phyloP scores from a whole-genome alignment of 2,888 invertebrate species.

The Lasius fuliginosus region DNA sequence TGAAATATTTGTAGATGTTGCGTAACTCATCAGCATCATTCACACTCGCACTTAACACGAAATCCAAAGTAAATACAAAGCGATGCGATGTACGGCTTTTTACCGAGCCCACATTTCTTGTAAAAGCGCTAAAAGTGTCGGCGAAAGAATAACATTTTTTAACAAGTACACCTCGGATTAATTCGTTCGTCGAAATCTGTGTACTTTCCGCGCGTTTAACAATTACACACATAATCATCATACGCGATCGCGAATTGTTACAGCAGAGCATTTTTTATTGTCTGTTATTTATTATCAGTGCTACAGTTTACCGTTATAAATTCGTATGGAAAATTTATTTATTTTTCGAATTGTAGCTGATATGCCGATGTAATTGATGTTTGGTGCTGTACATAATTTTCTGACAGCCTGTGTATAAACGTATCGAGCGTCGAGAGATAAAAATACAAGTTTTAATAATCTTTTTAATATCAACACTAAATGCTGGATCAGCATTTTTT shows the following conservation, averaged over 20 bases:
- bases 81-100: background rate
- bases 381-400: background rate
- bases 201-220: background rate
- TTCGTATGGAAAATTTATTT: background rate
- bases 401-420: background rate
- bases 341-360: background rate
- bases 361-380: background rate
- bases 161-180: background rate
- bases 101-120: background rate
- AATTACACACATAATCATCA: conserved; percentile 17
- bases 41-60: background rate
- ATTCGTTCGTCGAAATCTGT: background rate
- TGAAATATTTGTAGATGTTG: background rate
- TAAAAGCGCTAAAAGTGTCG: background rate
- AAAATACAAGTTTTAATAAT: conserved; percentile 34
- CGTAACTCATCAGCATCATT: conserved; percentile 21
- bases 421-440: background rate
- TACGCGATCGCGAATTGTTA: background rate
- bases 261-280: background rate
- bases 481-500: background rate
- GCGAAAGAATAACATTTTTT: background rate
- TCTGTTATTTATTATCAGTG: background rate
- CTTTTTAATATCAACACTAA: background rate
- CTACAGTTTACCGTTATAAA: background rate
- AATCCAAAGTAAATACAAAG: background rate